Base-by-base conservation (phyloP, 2,113 vertebrate genomes). In the Talpa occidentalis region DNA sequence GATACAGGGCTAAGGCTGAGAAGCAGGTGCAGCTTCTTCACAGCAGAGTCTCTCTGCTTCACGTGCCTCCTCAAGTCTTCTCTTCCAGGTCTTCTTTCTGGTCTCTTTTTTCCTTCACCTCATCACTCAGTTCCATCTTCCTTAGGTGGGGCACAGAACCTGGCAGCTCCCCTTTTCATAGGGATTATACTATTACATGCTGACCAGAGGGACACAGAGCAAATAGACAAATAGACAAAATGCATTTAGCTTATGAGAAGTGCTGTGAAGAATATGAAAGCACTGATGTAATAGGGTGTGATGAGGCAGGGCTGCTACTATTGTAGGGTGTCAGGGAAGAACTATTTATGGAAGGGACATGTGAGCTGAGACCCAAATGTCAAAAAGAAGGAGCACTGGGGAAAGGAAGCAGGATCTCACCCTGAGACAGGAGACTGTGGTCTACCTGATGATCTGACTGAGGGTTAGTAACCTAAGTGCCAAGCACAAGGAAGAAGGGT, bases 291-390 rank as follows among this genome's bases (percentile, higher is more conserved):
- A 60, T 69, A 40, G 32, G 56, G 40, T 67, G 28, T 11, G 19
- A 84, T 11, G 35, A 28, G 11, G 0, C 17, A 6, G 16, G 19
- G n/a, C 30, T 64, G 44, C 21, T 59, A 0, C 28, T n/a, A 0
- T 52, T 2, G 2, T 19, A 30, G 28, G 67, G 10, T 24, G 21
- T 32, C 8, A 49, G 26, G 32, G 12, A 30, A 82, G 62, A 66
- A 15, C 28, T 92, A 10, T 91, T 78, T 40, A 49, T n/a, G 44
- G 37, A 85, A 1, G 6, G 49, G 77, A 26, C 8, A 17, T 87
- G 19, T 88, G 81, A 80, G 16, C 86, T 19, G 59, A 92, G n/a
- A 16, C 56, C 70, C 83, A 52, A 6, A 44, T 83, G 79, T 37
- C 17, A 86, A 54, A 85, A 37, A 60, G 72, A 6, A 73, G 91